A percentile compares a stretch with the other conserved stretches of the same genome.
Evolutionary conservation across 2,113 vertebrate species (phyloP).

Genomic region (Rattus norvegicus): GRCr8 NC_086027.1:35759001-35759500

Average conservation of each 20-base stretch:
- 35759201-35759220: not conserved
- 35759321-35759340: not conserved
- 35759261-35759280: not conserved
- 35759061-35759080: not conserved
- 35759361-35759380: not conserved
- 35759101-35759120: not conserved
- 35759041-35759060: not conserved
- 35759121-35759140: not conserved
- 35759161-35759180: not conserved
- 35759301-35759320: not conserved
- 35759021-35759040: not conserved
- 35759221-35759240: not conserved
- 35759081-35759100: conserved; percentile 10
- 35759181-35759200: not conserved
- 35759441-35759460: not conserved
- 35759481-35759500: not conserved
- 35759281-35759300: not conserved
- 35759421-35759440: not conserved
- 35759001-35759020: not conserved
- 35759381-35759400: not conserved
- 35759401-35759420: not conserved
- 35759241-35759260: not conserved
- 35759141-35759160: not conserved
- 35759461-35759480: not conserved
- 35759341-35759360: not conserved